Conservation (phyloP, 2,113 vertebrate genomes). For the Tychaedon coryphoeus region DNA sequence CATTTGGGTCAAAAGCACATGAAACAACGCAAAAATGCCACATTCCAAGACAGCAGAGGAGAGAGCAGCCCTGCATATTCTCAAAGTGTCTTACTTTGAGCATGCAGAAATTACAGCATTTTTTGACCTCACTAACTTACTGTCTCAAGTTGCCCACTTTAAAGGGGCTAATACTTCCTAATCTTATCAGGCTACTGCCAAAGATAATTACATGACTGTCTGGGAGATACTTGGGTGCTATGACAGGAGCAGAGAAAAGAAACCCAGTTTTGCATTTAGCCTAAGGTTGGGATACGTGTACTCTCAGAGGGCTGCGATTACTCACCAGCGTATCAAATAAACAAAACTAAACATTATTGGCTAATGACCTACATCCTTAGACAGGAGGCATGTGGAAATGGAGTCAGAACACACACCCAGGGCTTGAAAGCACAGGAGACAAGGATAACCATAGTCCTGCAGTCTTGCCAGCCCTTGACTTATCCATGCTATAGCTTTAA, state of each 20-base stretch:
- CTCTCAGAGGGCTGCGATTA: not conserved
- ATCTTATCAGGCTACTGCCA: conserved; percentile 24
- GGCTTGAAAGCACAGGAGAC: not conserved
- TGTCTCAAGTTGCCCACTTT: not conserved
- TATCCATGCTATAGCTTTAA: not conserved
- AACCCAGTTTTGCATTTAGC: not conserved
- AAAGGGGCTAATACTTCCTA: conserved; percentile 21
- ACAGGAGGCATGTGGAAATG: not conserved
- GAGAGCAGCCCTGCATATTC: not conserved
- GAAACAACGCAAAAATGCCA: not conserved
- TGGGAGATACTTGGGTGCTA: not conserved
- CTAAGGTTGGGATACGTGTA: not conserved
- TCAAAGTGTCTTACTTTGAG: not conserved
- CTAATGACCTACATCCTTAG: not conserved
- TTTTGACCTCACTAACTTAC: conserved; percentile 13
- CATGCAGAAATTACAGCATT: not conserved
- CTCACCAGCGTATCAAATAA: not conserved
- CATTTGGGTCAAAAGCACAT: not conserved
- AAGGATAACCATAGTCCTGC: not conserved
- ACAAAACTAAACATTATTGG: not conserved
- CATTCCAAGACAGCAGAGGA: not conserved
- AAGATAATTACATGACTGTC: conserved; percentile 12
- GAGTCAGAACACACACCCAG: not conserved
- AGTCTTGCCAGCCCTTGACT: not conserved
- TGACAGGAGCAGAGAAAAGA: not conserved